phyloP scores from a whole-genome alignment of 2,888 invertebrate genomes.

The Caenorhabditis becei region DNA sequence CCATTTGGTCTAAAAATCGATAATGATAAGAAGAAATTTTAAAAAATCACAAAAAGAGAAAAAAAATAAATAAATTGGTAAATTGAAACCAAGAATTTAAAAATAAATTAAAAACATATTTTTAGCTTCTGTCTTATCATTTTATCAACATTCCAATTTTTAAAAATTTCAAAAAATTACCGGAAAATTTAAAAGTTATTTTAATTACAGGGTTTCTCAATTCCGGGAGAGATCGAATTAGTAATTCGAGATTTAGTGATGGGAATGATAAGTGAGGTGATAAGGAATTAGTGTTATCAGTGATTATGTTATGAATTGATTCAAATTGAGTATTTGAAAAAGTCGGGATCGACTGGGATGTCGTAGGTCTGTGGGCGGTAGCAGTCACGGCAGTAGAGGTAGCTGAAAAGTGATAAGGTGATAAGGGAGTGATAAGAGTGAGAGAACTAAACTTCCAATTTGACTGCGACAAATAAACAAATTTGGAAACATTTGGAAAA shows the following conservation, averaged over 20 bases:
- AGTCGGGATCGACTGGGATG: constrained; percentile 1
- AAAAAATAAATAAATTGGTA: background rate
- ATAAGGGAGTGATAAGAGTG: no score
- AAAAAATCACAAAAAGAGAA: background rate
- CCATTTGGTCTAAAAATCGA: background rate
- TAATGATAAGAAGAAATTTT: constrained; percentile 29
- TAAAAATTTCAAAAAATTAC: no score
- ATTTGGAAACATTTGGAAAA: background rate
- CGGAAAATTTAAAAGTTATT: no score
- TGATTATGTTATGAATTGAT: background rate
- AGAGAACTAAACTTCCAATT: no score
- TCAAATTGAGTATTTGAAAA: constrained; percentile 19
- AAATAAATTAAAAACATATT: no score
- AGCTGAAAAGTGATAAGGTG: constrained; percentile 16
- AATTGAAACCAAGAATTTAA: no score
- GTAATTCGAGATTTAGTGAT: no score
- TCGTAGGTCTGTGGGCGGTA: background rate
- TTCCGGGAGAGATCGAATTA: no score
- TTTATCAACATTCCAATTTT: no score
- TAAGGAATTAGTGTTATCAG: background rate
- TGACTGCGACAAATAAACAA: no score
- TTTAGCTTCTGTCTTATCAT: no score
- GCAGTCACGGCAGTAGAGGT: constrained; percentile 24
- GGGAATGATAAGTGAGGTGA: background rate
- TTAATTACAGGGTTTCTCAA: no score